Evolutionary conservation across 1,140 invertebrate species (phyloP), one percentile per base, ranked within the genome.

Genomic region (Cepaea nemoralis): DNA sequence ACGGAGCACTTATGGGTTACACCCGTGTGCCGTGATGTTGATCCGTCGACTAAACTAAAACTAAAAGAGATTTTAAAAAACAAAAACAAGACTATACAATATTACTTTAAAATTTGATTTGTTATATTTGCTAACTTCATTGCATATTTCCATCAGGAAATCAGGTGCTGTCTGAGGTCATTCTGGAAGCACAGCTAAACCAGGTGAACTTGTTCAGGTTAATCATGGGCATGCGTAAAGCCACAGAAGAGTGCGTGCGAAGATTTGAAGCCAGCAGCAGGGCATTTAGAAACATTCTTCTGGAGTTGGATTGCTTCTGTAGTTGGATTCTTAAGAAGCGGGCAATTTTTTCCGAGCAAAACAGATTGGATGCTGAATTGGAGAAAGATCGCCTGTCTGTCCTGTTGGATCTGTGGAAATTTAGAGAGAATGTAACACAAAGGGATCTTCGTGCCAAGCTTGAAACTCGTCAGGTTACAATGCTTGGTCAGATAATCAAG

Each of bases 331-430:
- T 88, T 84, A 27, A 89, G 83, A 82, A 83, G 85, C 31, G 86
- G 83, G 16, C 87, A 93, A 1, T 35, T 83, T 73, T 76, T 69
- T 37, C 85, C 83, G 42, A 85, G 84, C 77, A 81, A 85, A 73
- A 87, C 85, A 85, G 74, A 84, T 24, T 83, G 31, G 71, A 74
- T 33, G 40, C 71, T 31, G 71, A 74, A 31, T 24, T 84, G 22
- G 88, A 91, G 66, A 92, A 92, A 71, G 85, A 91, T 6, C 50
- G 87, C 40, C 83, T 93, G 19, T 83, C 88, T 22, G 84, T 87
- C 27, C 81, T 85, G 73, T 89, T 93, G 50, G 93, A 93, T 71
- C 80, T 82, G 22, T 73, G 84, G 33, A 82, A 92, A 19, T 35
- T 82, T 31, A 87, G 92, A 81, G 84, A 88, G 73, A 77, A 77